A percentile compares a stretch with the other conserved stretches of the same genome.
These are phyloP conservation scores for Aspidapion aeneum DNA, from an alignment of 2,888 invertebrate species.

Conservation along the genomic window DNA sequence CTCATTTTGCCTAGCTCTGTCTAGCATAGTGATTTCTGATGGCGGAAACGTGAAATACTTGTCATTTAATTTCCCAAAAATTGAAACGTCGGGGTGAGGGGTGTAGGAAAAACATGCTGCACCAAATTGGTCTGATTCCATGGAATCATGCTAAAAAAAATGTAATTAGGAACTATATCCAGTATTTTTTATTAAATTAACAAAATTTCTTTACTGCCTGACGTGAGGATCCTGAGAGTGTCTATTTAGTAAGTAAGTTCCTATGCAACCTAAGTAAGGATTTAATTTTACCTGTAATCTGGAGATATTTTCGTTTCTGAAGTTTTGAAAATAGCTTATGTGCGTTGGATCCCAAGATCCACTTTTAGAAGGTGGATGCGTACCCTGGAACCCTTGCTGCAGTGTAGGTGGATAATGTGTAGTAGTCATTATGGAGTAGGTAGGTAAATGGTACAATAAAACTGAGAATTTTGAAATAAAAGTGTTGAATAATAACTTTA, in stretches of 20 bases:
- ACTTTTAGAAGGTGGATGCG: conserved; percentile 37
- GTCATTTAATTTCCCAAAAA: conserved; percentile 35
- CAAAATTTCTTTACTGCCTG: no score
- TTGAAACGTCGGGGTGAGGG: conserved; percentile 43
- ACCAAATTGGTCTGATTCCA: conserved; percentile 17
- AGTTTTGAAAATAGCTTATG: conserved; percentile 43
- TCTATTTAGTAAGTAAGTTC: no score
- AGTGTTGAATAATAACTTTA: no score
- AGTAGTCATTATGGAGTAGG: conserved; percentile 33
- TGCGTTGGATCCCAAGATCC: conserved; percentile 18
- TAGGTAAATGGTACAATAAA: neutral
- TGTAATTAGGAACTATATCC: no score
- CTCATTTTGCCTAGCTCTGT: conserved; percentile 45
- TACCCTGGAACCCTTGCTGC: conserved; percentile 43
- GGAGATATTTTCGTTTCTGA: conserved; percentile 47
- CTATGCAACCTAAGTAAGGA: no score
- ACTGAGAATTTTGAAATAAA: no score
- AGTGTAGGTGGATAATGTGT: conserved; percentile 44
- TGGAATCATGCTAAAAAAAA: no score
- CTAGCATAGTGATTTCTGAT: conserved; percentile 44
- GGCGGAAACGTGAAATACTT: conserved; percentile 41
- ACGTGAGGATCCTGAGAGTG: no score
- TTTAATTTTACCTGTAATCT: conserved; percentile 45
- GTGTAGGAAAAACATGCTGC: conserved; percentile 25
- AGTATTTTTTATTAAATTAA: no score